Percentiles rank a stretch among this genome's conserved stretches.
Conservation (phyloP, 2,113 vertebrate genomes). For the Speoplatyrhinus poulsoni region DNA sequence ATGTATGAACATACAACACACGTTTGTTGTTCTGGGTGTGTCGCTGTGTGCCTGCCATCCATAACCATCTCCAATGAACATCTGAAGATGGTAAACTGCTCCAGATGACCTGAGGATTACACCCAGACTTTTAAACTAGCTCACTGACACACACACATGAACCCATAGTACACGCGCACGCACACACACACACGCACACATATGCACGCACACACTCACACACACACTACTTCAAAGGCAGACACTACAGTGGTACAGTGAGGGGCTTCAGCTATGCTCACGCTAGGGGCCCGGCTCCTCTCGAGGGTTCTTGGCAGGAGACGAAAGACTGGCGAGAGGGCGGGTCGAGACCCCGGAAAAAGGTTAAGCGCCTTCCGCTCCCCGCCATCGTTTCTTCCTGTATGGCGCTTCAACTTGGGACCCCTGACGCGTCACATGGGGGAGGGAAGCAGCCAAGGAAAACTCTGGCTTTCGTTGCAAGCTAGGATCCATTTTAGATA, state of each 20-base stretch:
- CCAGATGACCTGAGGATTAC: conserved; percentile 49
- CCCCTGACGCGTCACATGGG: not conserved
- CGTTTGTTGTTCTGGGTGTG: conserved; percentile 53
- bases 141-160: conserved; percentile 6
- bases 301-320: conserved; percentile 30
- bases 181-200: not conserved
- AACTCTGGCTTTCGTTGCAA: conserved; percentile 9
- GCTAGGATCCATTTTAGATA: conserved; percentile 45
- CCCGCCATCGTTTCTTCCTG: conserved; percentile 16
- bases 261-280: conserved; percentile 9
- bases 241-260: conserved; percentile 1
- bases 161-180: not conserved
- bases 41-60: conserved; percentile 38
- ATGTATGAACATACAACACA: not conserved
- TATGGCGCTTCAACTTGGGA: conserved; percentile 18
- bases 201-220: conserved; percentile 10
- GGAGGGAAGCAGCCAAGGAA: conserved; percentile 13
- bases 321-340: conserved; percentile 17
- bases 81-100: conserved; percentile 53
- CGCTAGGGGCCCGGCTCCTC: conserved; percentile 23
- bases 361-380: conserved; percentile 1
- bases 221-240: conserved; percentile 44
- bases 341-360: not conserved
- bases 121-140: conserved; percentile 37
- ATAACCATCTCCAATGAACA: conserved; percentile 41